Percentiles rank a stretch among this genome's conserved stretches.
phyloP scores from a whole-genome alignment of 2,113 vertebrate species.

The Amblyornis subalaris region DNA sequence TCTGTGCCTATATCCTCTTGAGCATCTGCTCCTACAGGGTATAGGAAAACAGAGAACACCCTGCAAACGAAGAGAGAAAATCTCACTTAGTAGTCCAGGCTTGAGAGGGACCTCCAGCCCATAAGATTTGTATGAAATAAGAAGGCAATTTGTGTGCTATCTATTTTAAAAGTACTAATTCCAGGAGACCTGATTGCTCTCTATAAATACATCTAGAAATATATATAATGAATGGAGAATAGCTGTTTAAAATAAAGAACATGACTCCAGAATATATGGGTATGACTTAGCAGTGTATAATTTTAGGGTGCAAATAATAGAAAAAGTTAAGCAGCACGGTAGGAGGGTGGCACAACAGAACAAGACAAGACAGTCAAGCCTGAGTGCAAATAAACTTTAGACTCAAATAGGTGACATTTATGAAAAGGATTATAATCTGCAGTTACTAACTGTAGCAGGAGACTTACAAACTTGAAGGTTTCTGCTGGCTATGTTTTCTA shows the following conservation, averaged over 20 bases:
- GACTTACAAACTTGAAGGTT: background rate
- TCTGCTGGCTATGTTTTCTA: background rate
- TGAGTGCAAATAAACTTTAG: background rate
- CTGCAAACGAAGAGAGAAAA: background rate
- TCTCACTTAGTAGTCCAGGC: background rate
- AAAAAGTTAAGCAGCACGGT: background rate
- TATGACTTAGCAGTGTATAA: background rate
- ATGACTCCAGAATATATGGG: background rate
- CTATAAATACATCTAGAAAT: conserved; percentile 16
- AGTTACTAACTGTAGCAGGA: background rate
- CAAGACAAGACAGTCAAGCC: background rate
- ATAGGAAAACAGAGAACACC: background rate
- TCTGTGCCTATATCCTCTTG: background rate
- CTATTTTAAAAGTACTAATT: conserved; percentile 28
- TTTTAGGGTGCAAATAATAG: background rate
- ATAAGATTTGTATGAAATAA: background rate
- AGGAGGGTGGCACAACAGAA: background rate
- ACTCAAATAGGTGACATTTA: background rate
- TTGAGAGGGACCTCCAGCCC: background rate
- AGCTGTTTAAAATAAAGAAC: conserved; percentile 11
- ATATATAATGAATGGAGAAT: background rate
- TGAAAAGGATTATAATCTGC: background rate
- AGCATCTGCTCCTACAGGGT: background rate
- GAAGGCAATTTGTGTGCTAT: background rate
- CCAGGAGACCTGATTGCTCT: background rate